Conservation (phyloP, 1,140 invertebrate genomes). For the Zophobas morio region DNA sequence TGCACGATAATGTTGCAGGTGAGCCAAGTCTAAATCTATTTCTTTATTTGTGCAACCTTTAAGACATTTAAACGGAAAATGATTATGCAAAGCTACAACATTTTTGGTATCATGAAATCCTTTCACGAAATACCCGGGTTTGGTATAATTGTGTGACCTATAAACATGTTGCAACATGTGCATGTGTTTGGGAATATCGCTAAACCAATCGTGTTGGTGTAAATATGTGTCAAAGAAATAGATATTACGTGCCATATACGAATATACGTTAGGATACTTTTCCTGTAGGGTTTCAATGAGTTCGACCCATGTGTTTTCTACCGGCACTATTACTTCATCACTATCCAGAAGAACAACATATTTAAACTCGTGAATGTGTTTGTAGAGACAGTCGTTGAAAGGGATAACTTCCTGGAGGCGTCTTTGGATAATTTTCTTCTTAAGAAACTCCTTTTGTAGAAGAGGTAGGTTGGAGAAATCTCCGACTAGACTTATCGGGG, state of each 20-base stretch:
- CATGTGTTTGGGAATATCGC: conserved; percentile 88
- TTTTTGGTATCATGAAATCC: conserved; percentile 93
- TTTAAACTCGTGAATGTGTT: conserved; percentile 90
- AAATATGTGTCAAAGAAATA: conserved; percentile 81
- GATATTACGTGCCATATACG: background rate
- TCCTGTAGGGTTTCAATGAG: conserved; percentile 75
- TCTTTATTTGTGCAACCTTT: conserved; percentile 86
- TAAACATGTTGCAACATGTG: conserved; percentile 95
- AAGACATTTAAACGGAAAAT: conserved; percentile 87
- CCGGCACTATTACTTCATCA: conserved; percentile 94
- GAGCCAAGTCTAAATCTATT: conserved; percentile 86
- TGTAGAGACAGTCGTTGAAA: conserved; percentile 96
- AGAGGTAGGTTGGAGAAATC: conserved; percentile 90
- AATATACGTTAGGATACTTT: background rate
- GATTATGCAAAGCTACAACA: conserved; percentile 91
- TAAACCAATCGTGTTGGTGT: conserved; percentile 78
- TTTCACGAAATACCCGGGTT: conserved; percentile 93
- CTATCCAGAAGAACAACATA: conserved; percentile 92
- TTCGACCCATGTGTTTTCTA: conserved; percentile 82
- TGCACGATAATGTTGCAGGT: conserved; percentile 93
- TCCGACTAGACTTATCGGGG: conserved; percentile 88
- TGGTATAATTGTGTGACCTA: conserved; percentile 89
- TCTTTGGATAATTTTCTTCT: conserved; percentile 90
- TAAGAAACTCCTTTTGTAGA: conserved; percentile 89
- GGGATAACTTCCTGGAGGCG: conserved; percentile 94